phyloP scores from a whole-genome alignment of 2,888 invertebrate species.

The Cosmorhoe ocellata region DNA sequence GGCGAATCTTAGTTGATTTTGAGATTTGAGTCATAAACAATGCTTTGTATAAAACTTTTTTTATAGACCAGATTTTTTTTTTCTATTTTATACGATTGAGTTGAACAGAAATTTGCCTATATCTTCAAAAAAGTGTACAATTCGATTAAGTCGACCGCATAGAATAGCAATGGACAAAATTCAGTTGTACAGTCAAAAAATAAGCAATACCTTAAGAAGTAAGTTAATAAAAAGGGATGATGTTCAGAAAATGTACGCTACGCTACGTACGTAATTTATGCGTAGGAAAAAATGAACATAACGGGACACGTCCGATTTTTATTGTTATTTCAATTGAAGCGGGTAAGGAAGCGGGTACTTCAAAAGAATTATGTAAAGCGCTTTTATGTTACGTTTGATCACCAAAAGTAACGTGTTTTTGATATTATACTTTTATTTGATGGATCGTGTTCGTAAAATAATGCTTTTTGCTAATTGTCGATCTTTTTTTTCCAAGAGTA shows the following conservation, averaged over 20 bases:
- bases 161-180: no score
- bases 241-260: slow-evolving; percentile 46
- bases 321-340: slow-evolving; percentile 53
- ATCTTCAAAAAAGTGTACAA: no score
- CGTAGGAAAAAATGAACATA: slow-evolving; percentile 52
- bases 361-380: slow-evolving; percentile 10
- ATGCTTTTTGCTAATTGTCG: not conserved
- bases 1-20: not conserved
- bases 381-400: not conserved
- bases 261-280: slow-evolving; percentile 66
- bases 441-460: not conserved
- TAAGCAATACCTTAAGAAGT: not conserved
- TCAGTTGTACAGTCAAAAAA: no score
- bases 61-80: no score
- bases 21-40: not conserved
- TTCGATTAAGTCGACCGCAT: no score
- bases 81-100: no score
- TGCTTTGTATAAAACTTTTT: no score
- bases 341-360: slow-evolving; percentile 36
- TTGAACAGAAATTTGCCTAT: no score
- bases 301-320: slow-evolving; percentile 61
- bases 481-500: no score
- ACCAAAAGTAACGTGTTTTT: not conserved
- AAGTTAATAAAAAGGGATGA: slow-evolving; percentile 38
- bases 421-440: not conserved